A percentile compares a stretch with the other conserved stretches of the same genome.
phyloP scores from a whole-genome alignment of 2,888 invertebrate species.

The Leucoptera coffeella region DNA sequence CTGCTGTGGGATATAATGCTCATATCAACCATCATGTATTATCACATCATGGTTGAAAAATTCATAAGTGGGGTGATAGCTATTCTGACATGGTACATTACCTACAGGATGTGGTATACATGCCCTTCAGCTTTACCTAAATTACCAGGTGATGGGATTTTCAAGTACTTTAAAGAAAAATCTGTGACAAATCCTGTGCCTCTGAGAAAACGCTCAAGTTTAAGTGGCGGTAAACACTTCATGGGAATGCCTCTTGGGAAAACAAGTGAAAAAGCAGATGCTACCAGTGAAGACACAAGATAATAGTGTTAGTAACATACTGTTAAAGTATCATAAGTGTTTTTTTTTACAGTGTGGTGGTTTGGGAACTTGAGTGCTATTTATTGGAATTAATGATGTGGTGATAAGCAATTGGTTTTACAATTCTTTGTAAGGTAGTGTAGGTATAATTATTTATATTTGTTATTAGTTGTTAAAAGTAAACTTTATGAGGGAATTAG shows the following conservation, averaged over 20 bases:
- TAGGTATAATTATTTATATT: no score
- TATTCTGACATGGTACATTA: constrained; percentile 83
- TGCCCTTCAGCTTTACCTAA: constrained; percentile 58
- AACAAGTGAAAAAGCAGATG: constrained; percentile 21
- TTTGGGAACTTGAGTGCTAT: no score
- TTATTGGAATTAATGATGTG: no score
- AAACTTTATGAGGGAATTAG: no score
- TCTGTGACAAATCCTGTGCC: constrained; percentile 12
- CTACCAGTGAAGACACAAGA: constrained; percentile 22
- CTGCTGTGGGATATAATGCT: constrained; percentile 95
- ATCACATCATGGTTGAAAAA: constrained; percentile 95
- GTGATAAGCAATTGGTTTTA: no score
- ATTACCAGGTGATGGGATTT: constrained; percentile 71
- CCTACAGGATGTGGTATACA: constrained; percentile 76
- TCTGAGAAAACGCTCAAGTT: constrained; percentile 33
- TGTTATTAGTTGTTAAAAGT: no score
- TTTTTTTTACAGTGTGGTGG: no score
- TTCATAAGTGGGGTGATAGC: constrained; percentile 84
- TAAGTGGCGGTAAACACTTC: constrained; percentile 55
- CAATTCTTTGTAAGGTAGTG: no score
- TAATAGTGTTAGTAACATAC: no score
- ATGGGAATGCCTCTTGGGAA: constrained; percentile 75
- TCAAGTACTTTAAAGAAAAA: constrained; percentile 65
- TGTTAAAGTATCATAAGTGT: no score
- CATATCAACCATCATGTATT: constrained; percentile 86